Percentiles rank a stretch among this genome's conserved stretches.
Conservation (phyloP, 2,113 vertebrate genomes). For the Gymnobelideus leadbeateri region DNA sequence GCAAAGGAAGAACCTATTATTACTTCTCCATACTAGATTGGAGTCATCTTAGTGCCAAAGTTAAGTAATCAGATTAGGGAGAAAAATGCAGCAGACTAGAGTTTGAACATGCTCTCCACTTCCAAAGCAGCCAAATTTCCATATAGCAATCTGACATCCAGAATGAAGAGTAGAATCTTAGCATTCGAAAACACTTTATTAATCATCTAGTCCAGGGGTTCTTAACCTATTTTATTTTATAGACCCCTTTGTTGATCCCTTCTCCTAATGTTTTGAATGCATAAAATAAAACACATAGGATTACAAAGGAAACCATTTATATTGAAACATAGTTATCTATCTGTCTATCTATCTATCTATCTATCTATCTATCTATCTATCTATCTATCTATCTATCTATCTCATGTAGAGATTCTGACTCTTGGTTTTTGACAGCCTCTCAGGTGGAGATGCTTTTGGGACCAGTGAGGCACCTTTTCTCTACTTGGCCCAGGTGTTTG, state of each 20-base stretch:
- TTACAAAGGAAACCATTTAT: not conserved
- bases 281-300: not conserved
- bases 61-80: not conserved
- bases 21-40: not conserved
- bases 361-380: too few species aligned
- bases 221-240: not conserved
- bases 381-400: too few species aligned
- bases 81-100: not conserved
- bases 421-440: not conserved
- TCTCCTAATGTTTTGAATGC: not conserved
- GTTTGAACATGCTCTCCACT: not conserved
- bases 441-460: constrained; percentile 11
- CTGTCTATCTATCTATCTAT: not conserved
- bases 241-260: not conserved
- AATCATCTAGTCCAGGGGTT: not conserved
- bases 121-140: not conserved
- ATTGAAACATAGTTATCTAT: not conserved
- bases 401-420: not conserved
- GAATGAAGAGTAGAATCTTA: not conserved
- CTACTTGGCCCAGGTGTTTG: not conserved
- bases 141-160: not conserved
- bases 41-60: not conserved
- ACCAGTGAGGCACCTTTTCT: not conserved
- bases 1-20: not conserved
- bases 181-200: not conserved